Conservation (phyloP, 2,797 vertebrate genomes). For the Tadarida brasiliensis region DNA sequence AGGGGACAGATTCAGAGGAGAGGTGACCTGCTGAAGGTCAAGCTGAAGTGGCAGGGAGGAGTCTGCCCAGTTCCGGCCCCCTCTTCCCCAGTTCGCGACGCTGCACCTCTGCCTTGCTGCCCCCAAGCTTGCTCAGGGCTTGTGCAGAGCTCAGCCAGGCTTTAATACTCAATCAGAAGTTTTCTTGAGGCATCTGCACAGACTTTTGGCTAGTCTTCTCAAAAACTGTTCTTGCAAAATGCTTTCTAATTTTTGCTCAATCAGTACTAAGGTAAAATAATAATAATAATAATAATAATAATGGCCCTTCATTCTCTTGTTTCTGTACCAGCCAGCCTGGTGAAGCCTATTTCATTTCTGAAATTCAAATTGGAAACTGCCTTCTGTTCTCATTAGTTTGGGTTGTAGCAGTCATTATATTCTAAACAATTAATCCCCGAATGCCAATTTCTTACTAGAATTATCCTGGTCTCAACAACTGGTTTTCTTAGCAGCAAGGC, state of each 20-base stretch:
- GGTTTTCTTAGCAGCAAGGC: slow-evolving; percentile 81
- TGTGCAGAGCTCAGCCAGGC: background rate
- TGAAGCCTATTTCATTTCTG: slow-evolving; percentile 69
- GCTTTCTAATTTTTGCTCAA: slow-evolving; percentile 26
- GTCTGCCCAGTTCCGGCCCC: background rate
- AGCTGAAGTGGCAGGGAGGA: background rate
- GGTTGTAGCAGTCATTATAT: slow-evolving; percentile 72
- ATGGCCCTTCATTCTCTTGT: background rate
- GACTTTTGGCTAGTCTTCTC: slow-evolving; percentile 47
- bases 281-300: background rate
- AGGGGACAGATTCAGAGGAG: background rate
- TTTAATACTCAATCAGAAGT: slow-evolving; percentile 30
- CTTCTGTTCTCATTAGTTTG: slow-evolving; percentile 85
- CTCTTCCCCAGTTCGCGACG: background rate
- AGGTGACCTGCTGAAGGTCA: slow-evolving; percentile 17
- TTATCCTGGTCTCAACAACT: slow-evolving; percentile 81
- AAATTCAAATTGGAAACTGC: slow-evolving; percentile 80
- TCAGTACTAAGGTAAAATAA: background rate
- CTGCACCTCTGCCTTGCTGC: background rate
- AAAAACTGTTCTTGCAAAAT: slow-evolving; percentile 63
- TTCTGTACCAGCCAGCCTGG: background rate
- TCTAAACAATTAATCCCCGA: slow-evolving; percentile 86
- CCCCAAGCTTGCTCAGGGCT: background rate
- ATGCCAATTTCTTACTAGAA: slow-evolving; percentile 83
- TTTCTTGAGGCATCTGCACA: slow-evolving; percentile 42